A percentile compares a stretch with the other conserved stretches of the same genome.
phyloP scores from a whole-genome alignment of 2,113 vertebrate species.

The Lophius piscatorius region DNA sequence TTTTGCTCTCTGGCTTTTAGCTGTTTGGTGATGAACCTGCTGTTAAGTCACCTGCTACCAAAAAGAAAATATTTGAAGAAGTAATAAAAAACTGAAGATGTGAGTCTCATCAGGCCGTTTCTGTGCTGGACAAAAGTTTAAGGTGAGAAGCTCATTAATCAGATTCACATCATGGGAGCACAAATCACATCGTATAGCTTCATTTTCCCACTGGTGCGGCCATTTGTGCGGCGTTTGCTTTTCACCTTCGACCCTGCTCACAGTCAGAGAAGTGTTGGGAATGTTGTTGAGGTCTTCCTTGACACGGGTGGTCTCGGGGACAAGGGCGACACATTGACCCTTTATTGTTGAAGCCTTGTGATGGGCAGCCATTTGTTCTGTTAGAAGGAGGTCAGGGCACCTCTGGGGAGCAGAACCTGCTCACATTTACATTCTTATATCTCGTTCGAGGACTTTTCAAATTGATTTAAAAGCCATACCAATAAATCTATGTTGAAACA shows the following conservation, averaged over 20 bases:
- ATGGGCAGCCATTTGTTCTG: constrained; percentile 22
- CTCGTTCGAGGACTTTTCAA: not conserved
- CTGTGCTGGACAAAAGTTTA: not conserved
- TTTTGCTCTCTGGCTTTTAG: not conserved
- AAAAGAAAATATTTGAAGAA: not conserved
- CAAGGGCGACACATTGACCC: constrained; percentile 6
- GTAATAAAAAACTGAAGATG: too few relatives aligned
- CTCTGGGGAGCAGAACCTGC: constrained; percentile 15
- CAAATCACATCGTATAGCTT: constrained; percentile 1
- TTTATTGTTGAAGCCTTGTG: constrained; percentile 25
- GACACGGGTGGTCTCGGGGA: constrained; percentile 52
- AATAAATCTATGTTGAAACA: too few relatives aligned
- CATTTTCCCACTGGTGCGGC: not conserved
- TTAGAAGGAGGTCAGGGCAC: constrained; percentile 16
- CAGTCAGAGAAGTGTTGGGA: constrained; percentile 13
- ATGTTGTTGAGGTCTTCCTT: constrained; percentile 21
- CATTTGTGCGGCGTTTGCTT: constrained; percentile 3
- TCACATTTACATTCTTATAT: constrained; percentile 11
- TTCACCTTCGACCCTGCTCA: constrained; percentile 37
- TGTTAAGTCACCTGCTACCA: constrained; percentile 19
- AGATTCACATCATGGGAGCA: not conserved
- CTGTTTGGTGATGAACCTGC: constrained; percentile 28
- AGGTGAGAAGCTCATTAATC: not conserved
- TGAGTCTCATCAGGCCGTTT: too few relatives aligned
- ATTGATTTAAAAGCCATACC: too few relatives aligned